Conservation (phyloP, 2,113 vertebrate species). For the Rallus limicola region DNA sequence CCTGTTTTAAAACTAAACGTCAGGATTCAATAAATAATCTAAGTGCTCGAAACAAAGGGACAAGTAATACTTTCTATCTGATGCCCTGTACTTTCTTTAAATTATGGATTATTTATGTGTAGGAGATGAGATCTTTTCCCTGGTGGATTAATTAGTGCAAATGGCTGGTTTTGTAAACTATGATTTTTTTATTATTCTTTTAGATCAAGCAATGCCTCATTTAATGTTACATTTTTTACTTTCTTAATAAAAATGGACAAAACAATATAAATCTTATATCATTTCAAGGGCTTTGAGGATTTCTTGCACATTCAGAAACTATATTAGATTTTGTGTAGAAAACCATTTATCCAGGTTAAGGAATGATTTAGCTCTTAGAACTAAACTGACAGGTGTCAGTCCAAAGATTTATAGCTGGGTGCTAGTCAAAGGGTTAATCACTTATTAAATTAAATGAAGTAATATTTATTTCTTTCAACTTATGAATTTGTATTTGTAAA, state of each 20-base stretch:
- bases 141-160: slow-evolving; percentile 56
- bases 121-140: background rate
- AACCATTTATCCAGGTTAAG: background rate
- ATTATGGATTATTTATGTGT: slow-evolving; percentile 43
- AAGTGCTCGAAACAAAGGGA: background rate
- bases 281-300: background rate
- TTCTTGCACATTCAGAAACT: background rate
- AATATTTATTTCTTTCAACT: background rate
- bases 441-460: background rate
- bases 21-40: slow-evolving; percentile 18
- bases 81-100: slow-evolving; percentile 13
- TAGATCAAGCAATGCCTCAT: background rate
- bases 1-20: background rate
- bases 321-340: background rate
- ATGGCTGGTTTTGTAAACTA: slow-evolving; percentile 9
- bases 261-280: background rate
- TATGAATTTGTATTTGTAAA: background rate
- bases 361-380: background rate
- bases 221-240: background rate
- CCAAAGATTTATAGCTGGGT: background rate
- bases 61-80: background rate
- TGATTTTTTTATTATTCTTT: slow-evolving; percentile 9
- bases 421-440: background rate
- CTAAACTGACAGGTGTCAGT: background rate
- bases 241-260: background rate